Evolutionary conservation across 2,113 vertebrate genomes (phyloP).

Genomic region (Fulica atra): DNA sequence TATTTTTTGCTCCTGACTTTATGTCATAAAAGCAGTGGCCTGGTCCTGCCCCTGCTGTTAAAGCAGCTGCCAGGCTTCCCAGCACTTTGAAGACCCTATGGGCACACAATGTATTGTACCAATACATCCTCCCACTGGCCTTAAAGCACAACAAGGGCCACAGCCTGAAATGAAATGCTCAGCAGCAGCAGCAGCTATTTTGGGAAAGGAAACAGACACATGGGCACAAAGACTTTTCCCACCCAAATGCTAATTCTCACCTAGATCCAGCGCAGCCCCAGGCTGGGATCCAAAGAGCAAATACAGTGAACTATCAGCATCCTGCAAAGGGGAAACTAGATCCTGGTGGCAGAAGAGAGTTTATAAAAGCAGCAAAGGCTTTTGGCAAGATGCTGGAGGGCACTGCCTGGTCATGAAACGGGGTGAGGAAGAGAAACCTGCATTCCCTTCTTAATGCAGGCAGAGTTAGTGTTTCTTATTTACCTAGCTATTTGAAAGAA

Average conservation of each 20-base stretch:
- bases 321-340: not conserved
- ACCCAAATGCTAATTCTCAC: not conserved
- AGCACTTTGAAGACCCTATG: not conserved
- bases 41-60: not conserved
- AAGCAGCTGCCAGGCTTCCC: conserved; percentile 42
- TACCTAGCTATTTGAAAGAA: not conserved
- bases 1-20: not conserved
- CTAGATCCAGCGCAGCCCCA: not conserved
- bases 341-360: not conserved
- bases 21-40: not conserved
- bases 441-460: not conserved
- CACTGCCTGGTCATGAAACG: not conserved
- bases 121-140: not conserved
- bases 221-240: not conserved
- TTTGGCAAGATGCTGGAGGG: not conserved
- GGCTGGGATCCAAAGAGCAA: not conserved
- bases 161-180: not conserved
- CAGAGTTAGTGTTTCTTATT: not conserved
- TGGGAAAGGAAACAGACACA: not conserved
- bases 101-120: not conserved
- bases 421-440: not conserved
- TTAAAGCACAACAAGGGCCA: not conserved
- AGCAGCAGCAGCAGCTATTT: not conserved
- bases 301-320: not conserved
- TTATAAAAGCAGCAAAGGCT: not conserved